Conservation (phyloP, 92 coral and sea anemone species). For the Desmophyllum pertusum region DNA sequence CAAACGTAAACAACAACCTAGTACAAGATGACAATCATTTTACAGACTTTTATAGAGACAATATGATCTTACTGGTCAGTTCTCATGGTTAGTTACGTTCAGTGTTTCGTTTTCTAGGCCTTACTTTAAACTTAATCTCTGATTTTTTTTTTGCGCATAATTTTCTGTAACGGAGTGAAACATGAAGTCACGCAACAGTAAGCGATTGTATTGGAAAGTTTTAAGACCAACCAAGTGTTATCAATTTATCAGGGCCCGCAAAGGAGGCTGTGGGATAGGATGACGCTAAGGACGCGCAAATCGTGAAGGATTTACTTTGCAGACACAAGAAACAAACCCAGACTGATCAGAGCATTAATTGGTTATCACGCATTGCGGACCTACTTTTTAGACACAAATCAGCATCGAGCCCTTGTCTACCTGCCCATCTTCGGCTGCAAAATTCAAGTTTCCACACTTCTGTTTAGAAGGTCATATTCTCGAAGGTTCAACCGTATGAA, state of each 20-base stretch:
- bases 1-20: too few species aligned
- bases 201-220: slow-evolving; percentile 13
- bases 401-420: neutral
- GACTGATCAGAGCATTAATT: neutral
- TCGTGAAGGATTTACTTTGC: slow-evolving; percentile 4
- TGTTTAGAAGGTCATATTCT: neutral
- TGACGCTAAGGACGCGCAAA: slow-evolving; percentile 36
- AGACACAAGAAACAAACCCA: slow-evolving; percentile 20
- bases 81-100: too few species aligned
- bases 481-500: neutral
- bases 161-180: neutral
- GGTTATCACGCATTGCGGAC: neutral
- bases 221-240: slow-evolving; percentile 37
- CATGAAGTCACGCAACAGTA: neutral
- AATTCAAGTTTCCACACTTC: neutral
- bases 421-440: neutral
- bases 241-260: slow-evolving; percentile 44
- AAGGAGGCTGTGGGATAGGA: slow-evolving; percentile 43
- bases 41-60: too few species aligned
- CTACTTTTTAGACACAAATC: neutral
- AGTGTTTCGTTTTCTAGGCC: too few species aligned
- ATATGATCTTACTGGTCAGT: too few species aligned
- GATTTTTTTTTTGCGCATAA: too few species aligned
- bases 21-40: too few species aligned
- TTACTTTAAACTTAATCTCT: too few species aligned